phyloP scores from a whole-genome alignment of 2,113 vertebrate species.

The Tympanuchus pallidicinctus region DNA sequence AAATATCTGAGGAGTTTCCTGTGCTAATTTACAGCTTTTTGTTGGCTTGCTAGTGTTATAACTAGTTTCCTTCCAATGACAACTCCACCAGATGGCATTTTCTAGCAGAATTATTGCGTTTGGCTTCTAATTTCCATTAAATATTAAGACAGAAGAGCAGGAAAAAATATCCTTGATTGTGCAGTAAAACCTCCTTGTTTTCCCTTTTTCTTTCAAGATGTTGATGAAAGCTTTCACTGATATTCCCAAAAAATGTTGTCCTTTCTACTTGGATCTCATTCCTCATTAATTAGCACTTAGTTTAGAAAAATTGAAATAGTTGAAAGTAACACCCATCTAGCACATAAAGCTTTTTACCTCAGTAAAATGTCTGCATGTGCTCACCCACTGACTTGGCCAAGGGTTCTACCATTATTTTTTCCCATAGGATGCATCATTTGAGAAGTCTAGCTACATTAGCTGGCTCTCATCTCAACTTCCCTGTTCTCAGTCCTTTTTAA shows the following conservation, averaged over 20 bases:
- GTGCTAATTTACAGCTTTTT: not conserved
- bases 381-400: conserved; percentile 50
- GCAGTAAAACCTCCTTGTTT: not conserved
- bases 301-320: not conserved
- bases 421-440: conserved; percentile 52
- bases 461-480: conserved; percentile 49
- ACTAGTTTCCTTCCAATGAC: not conserved
- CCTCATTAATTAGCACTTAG: not conserved
- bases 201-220: not conserved
- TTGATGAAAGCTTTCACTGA: not conserved
- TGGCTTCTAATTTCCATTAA: not conserved
- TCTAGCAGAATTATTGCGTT: not conserved
- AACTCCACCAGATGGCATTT: not conserved
- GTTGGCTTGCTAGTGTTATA: not conserved
- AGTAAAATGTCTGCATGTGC: conserved; percentile 27
- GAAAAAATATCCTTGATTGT: not conserved
- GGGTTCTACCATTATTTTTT: conserved; percentile 56
- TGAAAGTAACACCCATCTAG: not conserved
- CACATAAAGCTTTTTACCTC: conserved; percentile 4
- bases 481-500: conserved; percentile 53
- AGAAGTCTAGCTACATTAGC: conserved; percentile 63
- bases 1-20: not conserved
- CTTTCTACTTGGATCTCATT: not conserved
- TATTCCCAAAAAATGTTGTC: not conserved
- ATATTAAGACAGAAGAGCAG: not conserved